phyloP scores from a whole-genome alignment of 30 jellyfish, hydroid and myxozoan genomes.

The Catostylus mosaicus region DNA sequence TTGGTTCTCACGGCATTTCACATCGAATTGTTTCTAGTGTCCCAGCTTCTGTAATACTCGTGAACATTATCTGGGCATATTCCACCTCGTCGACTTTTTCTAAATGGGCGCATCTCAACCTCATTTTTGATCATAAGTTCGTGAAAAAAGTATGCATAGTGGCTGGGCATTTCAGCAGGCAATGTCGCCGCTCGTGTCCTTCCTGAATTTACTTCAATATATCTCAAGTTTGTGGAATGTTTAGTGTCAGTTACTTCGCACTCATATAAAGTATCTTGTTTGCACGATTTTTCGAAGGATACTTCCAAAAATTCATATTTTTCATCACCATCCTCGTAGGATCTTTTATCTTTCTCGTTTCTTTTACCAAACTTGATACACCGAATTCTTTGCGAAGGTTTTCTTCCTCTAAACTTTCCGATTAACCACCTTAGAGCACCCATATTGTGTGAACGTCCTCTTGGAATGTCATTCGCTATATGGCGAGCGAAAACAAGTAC shows the following conservation, averaged over 20 bases:
- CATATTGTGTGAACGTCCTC: background rate
- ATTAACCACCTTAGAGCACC: background rate
- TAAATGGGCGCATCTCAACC: slow-evolving; percentile 11
- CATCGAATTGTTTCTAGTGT: slow-evolving; percentile 32
- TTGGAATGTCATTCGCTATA: background rate
- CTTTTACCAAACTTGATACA: background rate
- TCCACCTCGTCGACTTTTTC: slow-evolving; percentile 54
- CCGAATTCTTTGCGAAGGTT: background rate
- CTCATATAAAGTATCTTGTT: background rate
- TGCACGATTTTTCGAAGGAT: background rate
- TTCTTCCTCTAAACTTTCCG: background rate
- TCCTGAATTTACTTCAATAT: background rate
- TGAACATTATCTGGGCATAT: slow-evolving; percentile 38
- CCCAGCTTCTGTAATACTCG: slow-evolving; percentile 49
- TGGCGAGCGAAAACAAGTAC: background rate
- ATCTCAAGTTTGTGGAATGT: background rate
- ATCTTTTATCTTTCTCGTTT: background rate
- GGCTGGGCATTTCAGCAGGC: slow-evolving; percentile 30
- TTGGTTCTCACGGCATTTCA: background rate
- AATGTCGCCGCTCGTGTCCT: slow-evolving; percentile 8
- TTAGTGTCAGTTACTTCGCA: background rate
- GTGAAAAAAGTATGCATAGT: background rate
- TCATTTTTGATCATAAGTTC: slow-evolving; percentile 2
- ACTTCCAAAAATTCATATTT: background rate
- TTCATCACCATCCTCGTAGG: background rate